Evolutionary conservation across 1,140 invertebrate species (phyloP).

Genomic region (Dermatophagoides farinae): DNA sequence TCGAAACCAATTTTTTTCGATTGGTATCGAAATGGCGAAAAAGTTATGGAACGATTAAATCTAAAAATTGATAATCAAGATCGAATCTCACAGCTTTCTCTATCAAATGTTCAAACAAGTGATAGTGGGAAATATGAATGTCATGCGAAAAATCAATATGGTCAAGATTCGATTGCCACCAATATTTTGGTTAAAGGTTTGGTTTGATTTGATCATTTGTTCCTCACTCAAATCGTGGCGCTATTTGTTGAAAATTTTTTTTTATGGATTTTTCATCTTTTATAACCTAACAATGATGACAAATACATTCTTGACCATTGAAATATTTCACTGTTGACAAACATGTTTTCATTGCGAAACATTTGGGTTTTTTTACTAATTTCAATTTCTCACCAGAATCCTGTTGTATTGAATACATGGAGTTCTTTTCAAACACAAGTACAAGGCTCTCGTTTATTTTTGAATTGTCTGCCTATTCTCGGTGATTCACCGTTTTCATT

Average conservation of each 20-base stretch:
- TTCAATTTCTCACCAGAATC: neutral
- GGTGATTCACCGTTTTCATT: neutral
- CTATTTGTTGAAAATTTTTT: neutral
- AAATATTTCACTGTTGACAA: too few species aligned
- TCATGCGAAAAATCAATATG: constrained; percentile 62
- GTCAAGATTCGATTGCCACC: constrained; percentile 69
- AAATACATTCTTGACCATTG: neutral
- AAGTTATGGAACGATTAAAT: neutral
- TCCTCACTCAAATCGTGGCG: constrained; percentile 8
- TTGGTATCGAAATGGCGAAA: neutral
- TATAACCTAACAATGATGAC: too few species aligned
- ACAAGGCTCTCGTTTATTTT: neutral
- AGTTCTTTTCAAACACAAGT: neutral
- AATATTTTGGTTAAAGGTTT: constrained; percentile 71
- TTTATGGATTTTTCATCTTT: too few species aligned
- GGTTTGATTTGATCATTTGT: neutral
- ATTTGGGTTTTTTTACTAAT: neutral
- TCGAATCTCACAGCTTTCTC: neutral
- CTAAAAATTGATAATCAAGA: constrained; percentile 4
- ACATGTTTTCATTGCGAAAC: neutral
- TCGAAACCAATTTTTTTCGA: neutral
- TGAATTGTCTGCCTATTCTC: neutral
- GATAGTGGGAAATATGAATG: constrained; percentile 43
- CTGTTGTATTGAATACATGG: neutral
- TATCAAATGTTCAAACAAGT: neutral